Evolutionary conservation across 2,888 invertebrate species (phyloP).

Genomic region (Philereme transversata): DNA sequence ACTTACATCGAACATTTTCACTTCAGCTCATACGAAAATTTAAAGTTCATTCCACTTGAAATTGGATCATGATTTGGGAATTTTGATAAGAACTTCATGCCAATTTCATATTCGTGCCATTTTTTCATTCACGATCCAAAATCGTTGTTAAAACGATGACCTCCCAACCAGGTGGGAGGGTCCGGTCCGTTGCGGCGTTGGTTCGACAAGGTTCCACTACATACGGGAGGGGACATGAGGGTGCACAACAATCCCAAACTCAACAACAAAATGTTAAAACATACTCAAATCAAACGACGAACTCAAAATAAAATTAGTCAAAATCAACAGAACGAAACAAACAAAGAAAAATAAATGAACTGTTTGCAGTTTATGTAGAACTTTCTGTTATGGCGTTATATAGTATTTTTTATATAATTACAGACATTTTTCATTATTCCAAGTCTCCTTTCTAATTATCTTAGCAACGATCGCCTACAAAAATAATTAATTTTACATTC

Average conservation of each 20-base stretch:
- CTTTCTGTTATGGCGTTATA: not conserved
- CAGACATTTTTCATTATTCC: too few relatives aligned
- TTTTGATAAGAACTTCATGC: constrained; percentile 7
- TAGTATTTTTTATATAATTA: too few relatives aligned
- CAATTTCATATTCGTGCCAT: constrained; percentile 11
- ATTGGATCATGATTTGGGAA: constrained; percentile 41
- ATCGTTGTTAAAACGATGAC: constrained; percentile 21
- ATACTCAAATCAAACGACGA: constrained; percentile 53
- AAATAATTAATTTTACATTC: too few relatives aligned
- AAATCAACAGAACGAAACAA: constrained; percentile 50
- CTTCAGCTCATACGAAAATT: constrained; percentile 22
- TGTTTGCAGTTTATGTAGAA: constrained; percentile 47
- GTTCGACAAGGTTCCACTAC: constrained; percentile 32
- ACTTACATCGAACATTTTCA: constrained; percentile 23
- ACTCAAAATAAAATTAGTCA: constrained; percentile 51
- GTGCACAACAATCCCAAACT: constrained; percentile 71
- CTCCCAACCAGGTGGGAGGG: constrained; percentile 21
- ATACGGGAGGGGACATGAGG: constrained; percentile 51
- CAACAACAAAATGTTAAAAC: constrained; percentile 57
- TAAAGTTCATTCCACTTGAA: constrained; percentile 35
- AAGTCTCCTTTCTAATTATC: too few relatives aligned
- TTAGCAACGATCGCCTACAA: too few relatives aligned
- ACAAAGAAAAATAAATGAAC: constrained; percentile 45
- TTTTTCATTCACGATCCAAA: constrained; percentile 30
- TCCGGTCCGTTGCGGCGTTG: constrained; percentile 28